Conservation (phyloP, 2,113 vertebrate species). For the Petaurus breviceps region DNA sequence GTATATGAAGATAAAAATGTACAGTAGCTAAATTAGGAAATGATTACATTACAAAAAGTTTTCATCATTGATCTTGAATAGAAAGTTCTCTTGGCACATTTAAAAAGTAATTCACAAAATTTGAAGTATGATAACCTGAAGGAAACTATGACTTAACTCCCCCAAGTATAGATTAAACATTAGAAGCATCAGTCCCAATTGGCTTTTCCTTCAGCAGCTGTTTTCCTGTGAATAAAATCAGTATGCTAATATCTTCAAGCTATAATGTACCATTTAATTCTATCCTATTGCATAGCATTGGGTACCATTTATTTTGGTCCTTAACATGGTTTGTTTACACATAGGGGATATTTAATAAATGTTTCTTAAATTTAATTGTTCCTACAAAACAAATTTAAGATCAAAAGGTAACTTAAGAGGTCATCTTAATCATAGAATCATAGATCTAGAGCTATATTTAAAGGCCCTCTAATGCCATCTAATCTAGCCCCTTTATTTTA, state of each 20-base stretch:
- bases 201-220: not conserved
- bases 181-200: not conserved
- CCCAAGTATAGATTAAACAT: not conserved
- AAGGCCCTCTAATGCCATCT: not conserved
- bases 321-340: not conserved
- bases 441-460: not conserved
- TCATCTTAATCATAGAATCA: not conserved
- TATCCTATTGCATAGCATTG: not conserved
- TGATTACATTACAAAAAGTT: not conserved
- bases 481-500: not conserved
- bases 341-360: not conserved
- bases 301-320: not conserved
- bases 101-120: not conserved
- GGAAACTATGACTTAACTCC: not conserved
- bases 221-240: not conserved
- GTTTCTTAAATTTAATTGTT: not conserved
- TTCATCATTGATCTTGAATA: not conserved
- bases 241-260: not conserved
- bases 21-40: not conserved
- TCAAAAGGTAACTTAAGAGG: not conserved
- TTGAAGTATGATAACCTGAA: not conserved
- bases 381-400: not conserved
- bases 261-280: not conserved
- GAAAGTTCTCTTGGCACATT: not conserved
- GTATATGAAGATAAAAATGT: not conserved